These are phyloP conservation scores for Acleris emargana DNA, from an alignment of 2,888 invertebrate genomes.

Conservation along the genomic window DNA sequence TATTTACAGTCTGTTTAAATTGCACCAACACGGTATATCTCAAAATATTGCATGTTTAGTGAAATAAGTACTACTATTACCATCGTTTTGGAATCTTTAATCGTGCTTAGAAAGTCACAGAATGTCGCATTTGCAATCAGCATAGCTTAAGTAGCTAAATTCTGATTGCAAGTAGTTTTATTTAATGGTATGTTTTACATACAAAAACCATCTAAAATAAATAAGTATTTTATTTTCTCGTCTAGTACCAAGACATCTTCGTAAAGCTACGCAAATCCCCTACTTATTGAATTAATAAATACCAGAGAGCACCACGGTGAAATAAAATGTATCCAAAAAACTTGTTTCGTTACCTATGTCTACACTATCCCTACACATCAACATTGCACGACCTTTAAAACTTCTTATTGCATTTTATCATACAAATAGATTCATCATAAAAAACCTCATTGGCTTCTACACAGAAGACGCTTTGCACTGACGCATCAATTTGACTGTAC, in stretches of 20 bases:
- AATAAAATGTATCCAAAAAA: constrained; percentile 43
- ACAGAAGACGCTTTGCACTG: constrained; percentile 30
- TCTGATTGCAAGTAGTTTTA: not conserved
- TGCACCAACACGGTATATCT: not conserved
- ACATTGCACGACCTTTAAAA: constrained; percentile 70
- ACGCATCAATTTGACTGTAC: constrained; percentile 16
- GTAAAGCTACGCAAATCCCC: constrained; percentile 22
- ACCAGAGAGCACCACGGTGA: constrained; percentile 63
- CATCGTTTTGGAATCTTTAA: not conserved
- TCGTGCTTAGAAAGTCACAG: not conserved
- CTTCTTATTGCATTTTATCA: constrained; percentile 53
- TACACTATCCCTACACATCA: constrained; percentile 58
- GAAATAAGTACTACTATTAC: not conserved
- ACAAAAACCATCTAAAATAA: constrained; percentile 10
- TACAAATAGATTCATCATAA: constrained; percentile 30
- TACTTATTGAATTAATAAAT: constrained; percentile 45
- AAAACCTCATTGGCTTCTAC: constrained; percentile 34
- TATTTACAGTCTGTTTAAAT: constrained; percentile 27
- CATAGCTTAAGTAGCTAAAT: not conserved
- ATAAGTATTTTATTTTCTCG: constrained; percentile 4
- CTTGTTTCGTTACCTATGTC: constrained; percentile 21
- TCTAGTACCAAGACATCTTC: constrained; percentile 8
- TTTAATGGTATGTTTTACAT: constrained; percentile 13
- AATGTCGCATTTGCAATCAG: constrained; percentile 2
- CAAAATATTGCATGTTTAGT: not conserved